A percentile compares a stretch with the other conserved stretches of the same genome.
These are phyloP conservation scores for Meloe dianella DNA, from an alignment of 2,888 invertebrate species.

Conservation along the genomic window DNA sequence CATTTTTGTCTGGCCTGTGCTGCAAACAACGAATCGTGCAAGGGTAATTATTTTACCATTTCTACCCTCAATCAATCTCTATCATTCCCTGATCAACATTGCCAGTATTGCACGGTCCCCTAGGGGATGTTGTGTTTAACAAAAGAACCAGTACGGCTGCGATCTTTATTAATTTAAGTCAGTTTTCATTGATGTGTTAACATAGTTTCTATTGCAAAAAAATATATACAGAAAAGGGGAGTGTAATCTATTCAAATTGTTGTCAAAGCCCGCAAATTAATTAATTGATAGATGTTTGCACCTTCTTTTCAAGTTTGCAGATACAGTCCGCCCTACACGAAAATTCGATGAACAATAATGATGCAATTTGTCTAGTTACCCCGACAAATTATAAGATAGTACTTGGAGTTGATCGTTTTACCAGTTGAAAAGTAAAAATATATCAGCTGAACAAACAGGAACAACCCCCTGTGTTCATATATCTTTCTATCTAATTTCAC, in stretches of 20 bases:
- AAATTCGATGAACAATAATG: no score
- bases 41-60: constrained; percentile 60
- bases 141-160: constrained; percentile 39
- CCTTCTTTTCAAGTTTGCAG: no score
- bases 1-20: constrained; percentile 54
- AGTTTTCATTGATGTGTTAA: constrained; percentile 50
- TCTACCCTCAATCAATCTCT: constrained; percentile 60
- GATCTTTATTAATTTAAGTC: constrained; percentile 50
- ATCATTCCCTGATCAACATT: constrained; percentile 58
- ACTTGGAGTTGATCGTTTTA: constrained; percentile 24
- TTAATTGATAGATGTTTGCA: constrained; percentile 1
- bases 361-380: no score
- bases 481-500: background rate
- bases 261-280: background rate
- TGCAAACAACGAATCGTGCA: constrained; percentile 53
- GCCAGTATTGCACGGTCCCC: constrained; percentile 26
- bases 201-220: constrained; percentile 29
- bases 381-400: background rate
- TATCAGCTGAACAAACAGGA: constrained; percentile 46
- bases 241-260: background rate
- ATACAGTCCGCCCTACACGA: no score
- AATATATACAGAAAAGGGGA: background rate
- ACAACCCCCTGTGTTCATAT: constrained; percentile 34
- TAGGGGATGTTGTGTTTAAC: constrained; percentile 31
- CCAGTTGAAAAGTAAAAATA: constrained; percentile 36